Evolutionary conservation across 2,888 invertebrate species (phyloP), one percentile per base, ranked within the genome.

Genomic region (Laothoe populi): DNA sequence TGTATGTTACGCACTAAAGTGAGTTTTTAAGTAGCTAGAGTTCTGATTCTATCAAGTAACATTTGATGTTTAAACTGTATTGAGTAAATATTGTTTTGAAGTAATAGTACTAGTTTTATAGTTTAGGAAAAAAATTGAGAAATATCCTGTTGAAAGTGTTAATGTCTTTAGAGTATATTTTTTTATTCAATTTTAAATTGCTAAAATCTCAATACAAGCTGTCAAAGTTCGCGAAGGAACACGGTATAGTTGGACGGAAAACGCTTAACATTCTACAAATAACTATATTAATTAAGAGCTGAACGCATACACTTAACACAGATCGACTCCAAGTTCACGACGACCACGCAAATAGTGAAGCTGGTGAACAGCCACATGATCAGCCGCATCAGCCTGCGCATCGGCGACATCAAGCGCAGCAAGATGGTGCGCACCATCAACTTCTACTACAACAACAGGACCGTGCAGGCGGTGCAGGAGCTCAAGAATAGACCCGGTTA

Each of bases 371-470:
- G 98, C 80, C 98, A 99, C 85, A 98, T 97, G 73, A 98, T 99
- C 71, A 97, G 98, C 76, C 97, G 98, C 81, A 97, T 99, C 72
- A 97, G 97, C 42, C 94, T 99, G 46, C 95, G 98, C 63, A 97
- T 99, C 78, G 97, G 97, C 8, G 99, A 99, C 86, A 94, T 99
- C 69, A 99, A 99, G 86, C 95, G 99, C 65, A 97, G 97, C 62
- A 99, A 99, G 94, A 99, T 99, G 98, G 98, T 99, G 62, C 95
- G 98, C 66, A 97, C 97, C 0, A 96, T 99, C 78, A 98, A 98
- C 87, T 97, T 99, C 74, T 99, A 98, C 89, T 99, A 99, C 92
- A 99, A 99, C 86, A 99, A 99, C 85, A 95, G 99, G 62, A 96
- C 96, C 59, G 99, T 99, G 0, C 98, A 99, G 82, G 98, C 99